Percentiles rank a stretch among this genome's conserved stretches.
Conservation (phyloP, 2,888 invertebrate species). For the Thera obeliscata region DNA sequence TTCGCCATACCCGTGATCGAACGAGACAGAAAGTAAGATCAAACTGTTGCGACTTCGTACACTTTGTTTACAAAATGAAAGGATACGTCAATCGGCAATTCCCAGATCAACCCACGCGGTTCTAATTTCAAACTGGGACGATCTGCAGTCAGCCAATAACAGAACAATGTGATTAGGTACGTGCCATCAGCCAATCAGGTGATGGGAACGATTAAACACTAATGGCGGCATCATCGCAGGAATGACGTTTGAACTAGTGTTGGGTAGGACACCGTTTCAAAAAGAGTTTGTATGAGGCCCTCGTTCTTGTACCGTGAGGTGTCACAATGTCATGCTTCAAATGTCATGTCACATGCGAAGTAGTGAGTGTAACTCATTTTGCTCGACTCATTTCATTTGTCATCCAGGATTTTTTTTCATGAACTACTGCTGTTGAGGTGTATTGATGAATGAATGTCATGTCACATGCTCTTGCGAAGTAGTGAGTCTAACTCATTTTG, state of each 20-base stretch:
- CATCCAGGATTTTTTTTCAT: too few relatives aligned
- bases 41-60: background rate
- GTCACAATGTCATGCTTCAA: too few relatives aligned
- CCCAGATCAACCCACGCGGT: slow-evolving; percentile 52
- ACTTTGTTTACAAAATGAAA: slow-evolving; percentile 17
- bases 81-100: slow-evolving; percentile 24
- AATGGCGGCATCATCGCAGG: slow-evolving; percentile 51
- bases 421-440: too few relatives aligned
- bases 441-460: too few relatives aligned
- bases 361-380: too few relatives aligned
- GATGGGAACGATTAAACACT: slow-evolving; percentile 53
- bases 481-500: too few relatives aligned
- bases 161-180: slow-evolving; percentile 52
- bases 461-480: too few relatives aligned
- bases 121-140: slow-evolving; percentile 68
- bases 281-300: too few relatives aligned
- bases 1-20: slow-evolving; percentile 2
- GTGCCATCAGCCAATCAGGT: slow-evolving; percentile 61
- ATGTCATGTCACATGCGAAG: too few relatives aligned
- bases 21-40: slow-evolving; percentile 4
- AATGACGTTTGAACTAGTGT: slow-evolving; percentile 1
- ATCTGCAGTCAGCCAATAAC: slow-evolving; percentile 58
- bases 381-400: too few relatives aligned
- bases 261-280: too few relatives aligned
- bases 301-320: too few relatives aligned